Percentiles rank a stretch among this genome's conserved stretches.
These are phyloP conservation scores for Novumbra hubbsi DNA, from an alignment of 2,797 vertebrate species.

Conservation along the genomic window DNA sequence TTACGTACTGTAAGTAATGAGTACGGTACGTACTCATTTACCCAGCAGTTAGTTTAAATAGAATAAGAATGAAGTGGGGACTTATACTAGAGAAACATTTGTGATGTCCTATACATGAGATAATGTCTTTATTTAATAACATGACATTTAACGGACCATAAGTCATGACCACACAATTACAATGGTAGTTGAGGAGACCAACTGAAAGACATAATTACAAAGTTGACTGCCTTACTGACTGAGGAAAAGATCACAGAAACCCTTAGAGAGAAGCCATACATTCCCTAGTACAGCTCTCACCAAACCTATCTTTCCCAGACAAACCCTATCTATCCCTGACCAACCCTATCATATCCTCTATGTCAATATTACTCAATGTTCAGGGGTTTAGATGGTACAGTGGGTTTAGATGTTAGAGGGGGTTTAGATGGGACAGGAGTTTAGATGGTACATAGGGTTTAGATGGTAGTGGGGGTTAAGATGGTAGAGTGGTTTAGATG, in stretches of 20 bases:
- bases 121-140: constrained; percentile 20
- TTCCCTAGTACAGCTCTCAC: neutral
- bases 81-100: constrained; percentile 14
- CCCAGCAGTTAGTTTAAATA: neutral
- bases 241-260: neutral
- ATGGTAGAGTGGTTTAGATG: too few species aligned
- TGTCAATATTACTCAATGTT: too few species aligned
- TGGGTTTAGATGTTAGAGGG: too few species aligned
- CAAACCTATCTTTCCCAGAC: neutral
- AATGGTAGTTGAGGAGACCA: constrained; percentile 10
- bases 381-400: too few species aligned
- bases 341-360: neutral
- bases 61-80: neutral
- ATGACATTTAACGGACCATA: constrained; percentile 22
- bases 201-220: constrained; percentile 16
- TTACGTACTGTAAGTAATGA: too few species aligned
- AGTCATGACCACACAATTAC: constrained; percentile 17
- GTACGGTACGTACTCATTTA: too few species aligned
- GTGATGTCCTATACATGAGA: constrained; percentile 7
- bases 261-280: neutral
- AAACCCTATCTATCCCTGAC: neutral
- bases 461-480: too few species aligned
- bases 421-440: too few species aligned
- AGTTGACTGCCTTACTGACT: neutral
- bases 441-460: too few species aligned